Evolutionary conservation across 2,797 vertebrate genomes (phyloP).

Genomic region (Periophthalmus magnuspinnatus): DNA sequence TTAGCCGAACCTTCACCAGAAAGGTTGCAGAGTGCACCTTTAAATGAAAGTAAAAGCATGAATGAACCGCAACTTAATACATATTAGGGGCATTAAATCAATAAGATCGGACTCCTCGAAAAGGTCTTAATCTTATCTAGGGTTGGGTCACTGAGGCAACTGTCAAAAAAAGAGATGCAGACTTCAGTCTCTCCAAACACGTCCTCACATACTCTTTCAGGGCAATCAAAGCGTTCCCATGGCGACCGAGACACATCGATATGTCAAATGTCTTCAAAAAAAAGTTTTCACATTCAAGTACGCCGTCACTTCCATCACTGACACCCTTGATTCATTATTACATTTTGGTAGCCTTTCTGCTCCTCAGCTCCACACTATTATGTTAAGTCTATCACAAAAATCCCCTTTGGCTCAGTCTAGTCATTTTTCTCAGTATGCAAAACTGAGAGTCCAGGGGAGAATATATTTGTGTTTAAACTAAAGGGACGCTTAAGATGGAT

Average conservation of each 20-base stretch:
- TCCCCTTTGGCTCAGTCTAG: not conserved
- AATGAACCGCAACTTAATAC: no score
- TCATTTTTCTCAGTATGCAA: not conserved
- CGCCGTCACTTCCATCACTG: not conserved
- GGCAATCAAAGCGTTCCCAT: not conserved
- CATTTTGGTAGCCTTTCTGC: not conserved
- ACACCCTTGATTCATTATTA: slow-evolving; percentile 1
- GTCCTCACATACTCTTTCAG: not conserved
- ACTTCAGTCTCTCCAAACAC: not conserved
- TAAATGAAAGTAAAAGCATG: not conserved
- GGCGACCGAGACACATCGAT: not conserved
- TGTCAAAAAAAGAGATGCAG: not conserved
- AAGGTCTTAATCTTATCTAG: not conserved
- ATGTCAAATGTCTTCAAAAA: not conserved
- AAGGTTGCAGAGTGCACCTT: not conserved
- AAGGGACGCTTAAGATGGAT: not conserved
- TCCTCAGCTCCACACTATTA: not conserved
- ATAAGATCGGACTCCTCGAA: not conserved
- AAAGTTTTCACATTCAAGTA: not conserved
- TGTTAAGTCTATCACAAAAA: slow-evolving; percentile 2
- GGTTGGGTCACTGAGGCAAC: not conserved
- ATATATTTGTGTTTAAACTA: slow-evolving; percentile 1
- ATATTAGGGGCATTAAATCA: not conserved
- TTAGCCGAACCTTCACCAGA: not conserved
- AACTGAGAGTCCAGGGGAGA: not conserved